Percentiles rank a stretch among this genome's conserved stretches.
These are phyloP conservation scores for Lingula anatina DNA, from an alignment of 2,888 invertebrate species.

Conservation along the genomic window DNA sequence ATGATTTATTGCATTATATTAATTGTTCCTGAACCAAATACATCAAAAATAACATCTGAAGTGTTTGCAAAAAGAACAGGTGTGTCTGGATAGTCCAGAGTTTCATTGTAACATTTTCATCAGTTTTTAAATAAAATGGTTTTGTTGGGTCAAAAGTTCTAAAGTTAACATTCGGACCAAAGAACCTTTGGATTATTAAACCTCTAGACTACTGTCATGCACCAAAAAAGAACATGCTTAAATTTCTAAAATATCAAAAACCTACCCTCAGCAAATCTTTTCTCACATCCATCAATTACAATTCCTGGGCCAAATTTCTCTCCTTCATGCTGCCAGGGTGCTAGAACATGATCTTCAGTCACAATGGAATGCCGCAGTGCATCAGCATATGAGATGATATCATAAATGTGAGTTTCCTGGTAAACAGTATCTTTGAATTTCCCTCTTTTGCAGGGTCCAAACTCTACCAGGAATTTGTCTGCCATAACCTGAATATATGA, in stretches of 20 bases:
- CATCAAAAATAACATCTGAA: too few species aligned
- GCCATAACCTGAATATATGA: constrained; percentile 26
- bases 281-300: constrained; percentile 47
- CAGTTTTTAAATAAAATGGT: too few species aligned
- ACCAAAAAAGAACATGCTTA: too few species aligned
- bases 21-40: too few species aligned
- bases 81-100: too few species aligned
- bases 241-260: not conserved
- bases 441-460: constrained; percentile 46
- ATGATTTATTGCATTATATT: too few species aligned
- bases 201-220: too few species aligned
- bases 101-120: too few species aligned
- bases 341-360: constrained; percentile 43
- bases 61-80: too few species aligned
- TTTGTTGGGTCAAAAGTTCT: too few species aligned
- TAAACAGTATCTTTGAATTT: constrained; percentile 42
- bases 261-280: constrained; percentile 28
- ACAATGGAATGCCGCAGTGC: constrained; percentile 43
- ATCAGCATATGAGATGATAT: constrained; percentile 46
- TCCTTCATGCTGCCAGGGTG: constrained; percentile 44
- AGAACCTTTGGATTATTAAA: too few species aligned
- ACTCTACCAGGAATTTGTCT: constrained; percentile 45
- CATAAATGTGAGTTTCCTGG: constrained; percentile 47
- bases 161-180: too few species aligned
- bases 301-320: constrained; percentile 44